A percentile compares a stretch with the other conserved stretches of the same genome.
phyloP scores from a whole-genome alignment of 2,113 vertebrate genomes.

The Oncorhynchus kisutch region DNA sequence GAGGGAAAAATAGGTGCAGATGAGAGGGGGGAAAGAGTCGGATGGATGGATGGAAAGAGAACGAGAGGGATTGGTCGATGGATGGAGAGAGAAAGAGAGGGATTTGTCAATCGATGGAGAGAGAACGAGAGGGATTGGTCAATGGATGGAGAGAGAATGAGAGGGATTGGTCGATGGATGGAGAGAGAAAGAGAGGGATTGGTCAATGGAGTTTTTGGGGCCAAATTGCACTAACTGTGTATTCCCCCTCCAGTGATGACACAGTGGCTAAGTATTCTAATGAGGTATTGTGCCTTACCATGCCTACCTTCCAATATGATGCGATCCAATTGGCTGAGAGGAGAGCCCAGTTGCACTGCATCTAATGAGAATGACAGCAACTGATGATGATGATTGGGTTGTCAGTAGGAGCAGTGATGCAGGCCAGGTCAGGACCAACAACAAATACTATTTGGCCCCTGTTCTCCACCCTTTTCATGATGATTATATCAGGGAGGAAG shows the following conservation, averaged over 20 bases:
- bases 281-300: neutral
- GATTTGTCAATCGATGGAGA: too few species aligned
- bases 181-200: neutral
- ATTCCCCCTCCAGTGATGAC: conserved; percentile 21
- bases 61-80: neutral
- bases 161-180: neutral
- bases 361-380: conserved; percentile 37
- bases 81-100: neutral
- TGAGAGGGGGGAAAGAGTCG: too few species aligned
- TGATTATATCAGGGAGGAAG: conserved; percentile 6
- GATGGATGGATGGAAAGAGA: neutral
- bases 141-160: too few species aligned
- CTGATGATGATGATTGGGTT: conserved; percentile 35
- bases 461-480: conserved; percentile 2
- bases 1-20: too few species aligned
- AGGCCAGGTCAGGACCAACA: conserved; percentile 36
- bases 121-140: neutral
- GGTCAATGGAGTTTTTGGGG: neutral
- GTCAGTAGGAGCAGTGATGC: conserved; percentile 25
- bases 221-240: too few species aligned
- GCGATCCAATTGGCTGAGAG: neutral
- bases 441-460: conserved; percentile 32
- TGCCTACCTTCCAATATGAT: neutral
- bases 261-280: conserved; percentile 5
- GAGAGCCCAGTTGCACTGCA: neutral